phyloP scores from a whole-genome alignment of 2,888 invertebrate species.

The Parnassius orleans region DNA sequence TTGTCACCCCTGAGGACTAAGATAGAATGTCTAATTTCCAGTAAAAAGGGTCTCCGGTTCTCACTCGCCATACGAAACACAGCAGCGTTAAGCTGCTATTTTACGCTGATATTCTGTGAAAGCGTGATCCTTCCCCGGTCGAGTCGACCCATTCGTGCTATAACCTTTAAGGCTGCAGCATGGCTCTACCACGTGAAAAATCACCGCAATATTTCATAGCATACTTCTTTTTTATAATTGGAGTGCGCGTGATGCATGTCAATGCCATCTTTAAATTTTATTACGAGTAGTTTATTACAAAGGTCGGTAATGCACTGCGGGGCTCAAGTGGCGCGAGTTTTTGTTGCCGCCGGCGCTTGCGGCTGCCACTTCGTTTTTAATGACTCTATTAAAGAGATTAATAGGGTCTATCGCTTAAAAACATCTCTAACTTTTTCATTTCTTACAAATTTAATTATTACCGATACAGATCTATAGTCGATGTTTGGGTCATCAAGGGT shows the following conservation, averaged over 20 bases:
- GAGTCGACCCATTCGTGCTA: no score
- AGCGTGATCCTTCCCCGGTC: no score
- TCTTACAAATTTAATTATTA: conserved; percentile 76
- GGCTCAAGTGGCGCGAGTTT: conserved; percentile 38
- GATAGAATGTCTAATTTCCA: no score
- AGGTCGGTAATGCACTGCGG: conserved; percentile 38
- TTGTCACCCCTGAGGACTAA: no score
- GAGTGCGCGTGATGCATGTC: conserved; percentile 34
- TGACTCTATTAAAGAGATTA: conserved; percentile 79
- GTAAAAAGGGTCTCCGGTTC: no score
- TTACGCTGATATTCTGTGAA: no score
- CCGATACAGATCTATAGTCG: conserved; percentile 56
- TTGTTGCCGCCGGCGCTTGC: conserved; percentile 49
- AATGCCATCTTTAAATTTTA: conserved; percentile 51
- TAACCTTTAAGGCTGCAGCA: no score
- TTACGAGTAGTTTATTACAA: conserved; percentile 55
- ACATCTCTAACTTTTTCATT: conserved; percentile 61
- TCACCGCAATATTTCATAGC: conserved; percentile 19
- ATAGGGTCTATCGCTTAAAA: conserved; percentile 68
- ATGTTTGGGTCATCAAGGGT: conserved; percentile 30
- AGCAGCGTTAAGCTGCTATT: no score
- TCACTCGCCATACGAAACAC: no score
- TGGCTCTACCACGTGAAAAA: no score
- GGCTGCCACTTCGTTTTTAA: conserved; percentile 67
- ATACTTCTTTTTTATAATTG: neutral